Evolutionary conservation across 2,888 invertebrate genomes (phyloP).

Genomic region (Plebejus anna): DNA sequence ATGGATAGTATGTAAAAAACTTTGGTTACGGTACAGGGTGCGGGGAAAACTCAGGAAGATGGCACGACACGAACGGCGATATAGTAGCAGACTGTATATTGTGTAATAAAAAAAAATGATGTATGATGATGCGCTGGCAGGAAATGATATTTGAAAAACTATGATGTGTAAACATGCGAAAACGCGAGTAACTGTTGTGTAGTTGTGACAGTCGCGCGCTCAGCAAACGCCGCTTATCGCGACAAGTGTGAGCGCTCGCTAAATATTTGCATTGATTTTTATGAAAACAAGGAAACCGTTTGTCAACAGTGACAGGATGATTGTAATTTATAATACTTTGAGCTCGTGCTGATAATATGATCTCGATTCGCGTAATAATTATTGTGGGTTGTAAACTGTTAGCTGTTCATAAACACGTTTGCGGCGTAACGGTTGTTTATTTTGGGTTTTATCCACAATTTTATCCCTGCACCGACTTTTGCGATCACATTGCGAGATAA

Average conservation of each 20-base stretch:
- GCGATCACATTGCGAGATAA: neutral
- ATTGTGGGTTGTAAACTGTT: neutral
- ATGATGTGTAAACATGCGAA: neutral
- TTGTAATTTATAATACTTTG: neutral
- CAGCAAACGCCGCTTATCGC: neutral
- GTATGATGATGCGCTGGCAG: neutral
- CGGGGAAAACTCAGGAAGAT: neutral
- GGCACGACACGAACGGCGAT: neutral
- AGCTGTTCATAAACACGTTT: neutral
- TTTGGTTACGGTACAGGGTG: neutral
- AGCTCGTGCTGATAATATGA: neutral
- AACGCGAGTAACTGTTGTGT: neutral
- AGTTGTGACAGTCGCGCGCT: neutral
- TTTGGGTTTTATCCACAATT: neutral
- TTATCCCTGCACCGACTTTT: neutral
- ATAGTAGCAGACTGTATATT: neutral
- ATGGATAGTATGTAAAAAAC: neutral
- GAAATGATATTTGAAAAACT: neutral
- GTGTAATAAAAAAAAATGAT: too few relatives aligned
- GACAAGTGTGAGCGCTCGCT: neutral
- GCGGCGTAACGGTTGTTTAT: neutral
- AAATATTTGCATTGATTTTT: constrained; percentile 28
- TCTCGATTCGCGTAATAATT: neutral
- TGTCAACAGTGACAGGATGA: neutral
- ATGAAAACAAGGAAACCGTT: constrained; percentile 17